Evolutionary conservation across 2,888 invertebrate species (phyloP).

Genomic region (Mimas tiliae): DNA sequence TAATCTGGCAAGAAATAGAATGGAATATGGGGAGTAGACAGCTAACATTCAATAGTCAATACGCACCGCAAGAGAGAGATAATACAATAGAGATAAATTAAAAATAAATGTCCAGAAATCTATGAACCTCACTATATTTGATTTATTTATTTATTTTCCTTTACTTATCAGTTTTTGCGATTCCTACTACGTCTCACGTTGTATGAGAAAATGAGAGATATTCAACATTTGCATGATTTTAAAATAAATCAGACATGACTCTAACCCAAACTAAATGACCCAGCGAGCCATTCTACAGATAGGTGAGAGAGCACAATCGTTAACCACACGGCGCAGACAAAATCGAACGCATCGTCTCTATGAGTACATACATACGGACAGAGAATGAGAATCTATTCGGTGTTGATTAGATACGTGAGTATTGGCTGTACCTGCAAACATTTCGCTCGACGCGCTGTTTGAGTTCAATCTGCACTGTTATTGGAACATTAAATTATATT

Average conservation of each 20-base stretch:
- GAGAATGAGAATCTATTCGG: slow-evolving; percentile 26
- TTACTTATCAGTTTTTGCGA: no score
- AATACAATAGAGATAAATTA: no score
- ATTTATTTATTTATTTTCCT: no score
- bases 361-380: slow-evolving; percentile 27
- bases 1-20: no score
- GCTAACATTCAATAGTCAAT: no score
- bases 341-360: slow-evolving; percentile 18
- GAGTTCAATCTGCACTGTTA: slow-evolving; percentile 43
- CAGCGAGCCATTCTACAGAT: background rate
- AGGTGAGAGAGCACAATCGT: background rate
- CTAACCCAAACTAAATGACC: background rate
- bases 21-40: no score
- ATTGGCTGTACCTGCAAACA: slow-evolving; percentile 36
- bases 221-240: no score
- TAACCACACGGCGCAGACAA: slow-evolving; percentile 21
- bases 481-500: slow-evolving; percentile 47
- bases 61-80: no score
- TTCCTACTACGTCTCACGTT: background rate
- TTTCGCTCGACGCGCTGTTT: slow-evolving; percentile 38
- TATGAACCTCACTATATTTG: no score
- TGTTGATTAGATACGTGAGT: slow-evolving; percentile 38
- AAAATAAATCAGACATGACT: background rate
- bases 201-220: no score
- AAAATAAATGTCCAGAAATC: no score